Percentiles rank a stretch among this genome's conserved stretches.
These are phyloP conservation scores for Spongilla lacustris DNA, from an alignment of 37 sponge, comb jelly and placozoan species.

Conservation along the genomic window DNA sequence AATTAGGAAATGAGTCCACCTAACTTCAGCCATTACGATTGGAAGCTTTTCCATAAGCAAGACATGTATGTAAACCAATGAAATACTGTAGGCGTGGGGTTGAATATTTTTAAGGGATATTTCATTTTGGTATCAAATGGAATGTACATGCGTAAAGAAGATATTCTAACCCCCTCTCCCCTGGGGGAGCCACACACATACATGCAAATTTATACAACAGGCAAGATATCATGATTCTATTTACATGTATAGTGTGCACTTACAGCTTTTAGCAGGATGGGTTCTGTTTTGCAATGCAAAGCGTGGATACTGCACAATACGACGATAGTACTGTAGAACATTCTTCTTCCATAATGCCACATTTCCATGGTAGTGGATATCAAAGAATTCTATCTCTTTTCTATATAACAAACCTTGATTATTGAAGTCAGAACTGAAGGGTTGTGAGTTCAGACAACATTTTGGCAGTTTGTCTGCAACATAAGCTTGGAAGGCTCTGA, in stretches of 20 bases:
- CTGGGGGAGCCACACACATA: too few species aligned
- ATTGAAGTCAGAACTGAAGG: not conserved
- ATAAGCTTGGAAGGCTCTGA: not conserved
- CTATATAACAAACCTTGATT: not conserved
- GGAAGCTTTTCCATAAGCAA: too few species aligned
- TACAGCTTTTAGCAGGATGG: not conserved
- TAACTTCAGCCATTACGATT: too few species aligned
- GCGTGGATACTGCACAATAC: not conserved
- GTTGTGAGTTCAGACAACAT: not conserved
- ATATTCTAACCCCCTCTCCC: too few species aligned
- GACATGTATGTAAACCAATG: too few species aligned
- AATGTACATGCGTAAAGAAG: too few species aligned
- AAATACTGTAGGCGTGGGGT: too few species aligned
- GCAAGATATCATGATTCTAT: not conserved
- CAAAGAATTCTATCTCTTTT: not conserved
- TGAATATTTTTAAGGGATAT: too few species aligned
- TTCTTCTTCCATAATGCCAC: not conserved
- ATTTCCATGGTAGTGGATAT: not conserved
- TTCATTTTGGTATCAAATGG: too few species aligned
- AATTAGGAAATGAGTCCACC: too few species aligned
- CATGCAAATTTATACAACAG: not conserved
- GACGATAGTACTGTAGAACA: not conserved
- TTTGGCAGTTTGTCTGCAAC: not conserved
- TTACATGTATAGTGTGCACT: not conserved
- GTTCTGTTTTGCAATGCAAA: not conserved